These are phyloP conservation scores for Dasysyrphus tricinctus DNA, from an alignment of 2,888 invertebrate genomes.

Conservation along the genomic window DNA sequence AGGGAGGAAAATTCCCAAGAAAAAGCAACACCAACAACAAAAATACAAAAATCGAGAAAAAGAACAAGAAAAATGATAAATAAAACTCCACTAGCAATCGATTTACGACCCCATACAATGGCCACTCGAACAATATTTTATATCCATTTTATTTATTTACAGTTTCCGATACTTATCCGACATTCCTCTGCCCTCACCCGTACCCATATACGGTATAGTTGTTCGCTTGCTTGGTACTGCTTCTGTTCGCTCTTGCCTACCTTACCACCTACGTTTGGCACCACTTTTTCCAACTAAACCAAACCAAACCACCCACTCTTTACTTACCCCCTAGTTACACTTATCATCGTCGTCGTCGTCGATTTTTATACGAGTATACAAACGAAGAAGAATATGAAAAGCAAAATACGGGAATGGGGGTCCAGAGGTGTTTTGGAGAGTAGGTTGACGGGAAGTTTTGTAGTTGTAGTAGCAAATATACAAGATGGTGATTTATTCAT, in stretches of 20 bases:
- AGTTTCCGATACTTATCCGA: constrained; percentile 68
- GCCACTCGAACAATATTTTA: constrained; percentile 75
- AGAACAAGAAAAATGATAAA: constrained; percentile 32
- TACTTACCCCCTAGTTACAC: constrained; percentile 47
- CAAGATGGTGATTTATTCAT: constrained; percentile 74
- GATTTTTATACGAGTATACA: constrained; percentile 18
- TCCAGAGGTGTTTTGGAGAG: not conserved
- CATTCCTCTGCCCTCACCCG: not conserved
- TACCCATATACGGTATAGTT: not conserved
- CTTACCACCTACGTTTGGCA: constrained; percentile 34
- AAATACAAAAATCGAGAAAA: constrained; percentile 17
- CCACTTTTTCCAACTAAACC: constrained; percentile 22
- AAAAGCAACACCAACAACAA: constrained; percentile 16
- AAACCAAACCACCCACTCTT: constrained; percentile 18
- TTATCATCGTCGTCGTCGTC: constrained; percentile 23
- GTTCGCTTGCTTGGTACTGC: not conserved
- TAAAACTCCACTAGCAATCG: constrained; percentile 63
- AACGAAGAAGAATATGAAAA: constrained; percentile 34
- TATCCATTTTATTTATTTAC: constrained; percentile 75
- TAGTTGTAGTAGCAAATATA: not conserved
- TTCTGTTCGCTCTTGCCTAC: not conserved
- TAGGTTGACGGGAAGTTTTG: constrained; percentile 19
- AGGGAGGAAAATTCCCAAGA: constrained; percentile 8
- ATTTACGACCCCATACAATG: constrained; percentile 74
- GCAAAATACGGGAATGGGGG: constrained; percentile 10